These are phyloP conservation scores for Prunella himalayana DNA, from an alignment of 2,113 vertebrate species.

Conservation along the genomic window DNA sequence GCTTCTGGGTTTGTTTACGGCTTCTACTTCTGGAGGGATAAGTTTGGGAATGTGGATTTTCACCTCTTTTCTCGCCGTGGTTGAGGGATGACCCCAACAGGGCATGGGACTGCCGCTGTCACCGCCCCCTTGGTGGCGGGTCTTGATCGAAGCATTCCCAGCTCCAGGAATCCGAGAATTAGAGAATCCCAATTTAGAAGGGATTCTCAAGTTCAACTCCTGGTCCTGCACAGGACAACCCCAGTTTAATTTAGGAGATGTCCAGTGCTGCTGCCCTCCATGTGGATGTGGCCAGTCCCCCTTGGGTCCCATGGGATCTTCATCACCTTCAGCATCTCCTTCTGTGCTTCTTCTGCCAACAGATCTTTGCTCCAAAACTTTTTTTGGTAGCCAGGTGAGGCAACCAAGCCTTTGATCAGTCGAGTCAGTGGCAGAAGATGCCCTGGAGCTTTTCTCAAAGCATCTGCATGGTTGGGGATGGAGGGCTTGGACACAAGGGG, in stretches of 20 bases:
- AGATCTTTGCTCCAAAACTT: background rate
- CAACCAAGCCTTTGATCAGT: background rate
- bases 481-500: background rate
- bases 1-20: background rate
- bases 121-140: rapidly evolving
- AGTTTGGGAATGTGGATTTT: background rate
- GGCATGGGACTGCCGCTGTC: background rate
- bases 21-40: background rate
- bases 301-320: background rate
- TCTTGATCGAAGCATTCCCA: background rate
- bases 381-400: background rate
- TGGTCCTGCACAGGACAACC: background rate
- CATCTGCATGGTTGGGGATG: background rate
- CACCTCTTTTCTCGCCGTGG: rapidly evolving
- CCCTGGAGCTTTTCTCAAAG: background rate
- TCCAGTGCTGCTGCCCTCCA: rapidly evolving
- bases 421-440: rapidly evolving
- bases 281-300: background rate
- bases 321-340: background rate
- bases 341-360: background rate
- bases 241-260: background rate
- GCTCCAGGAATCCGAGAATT: background rate
- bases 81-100: rapidly evolving
- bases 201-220: background rate
- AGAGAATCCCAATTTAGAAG: background rate